Evolutionary conservation across 2,113 vertebrate genomes (phyloP), one percentile per base, ranked within the genome.

Genomic region (Oreocharis arfaki): DNA sequence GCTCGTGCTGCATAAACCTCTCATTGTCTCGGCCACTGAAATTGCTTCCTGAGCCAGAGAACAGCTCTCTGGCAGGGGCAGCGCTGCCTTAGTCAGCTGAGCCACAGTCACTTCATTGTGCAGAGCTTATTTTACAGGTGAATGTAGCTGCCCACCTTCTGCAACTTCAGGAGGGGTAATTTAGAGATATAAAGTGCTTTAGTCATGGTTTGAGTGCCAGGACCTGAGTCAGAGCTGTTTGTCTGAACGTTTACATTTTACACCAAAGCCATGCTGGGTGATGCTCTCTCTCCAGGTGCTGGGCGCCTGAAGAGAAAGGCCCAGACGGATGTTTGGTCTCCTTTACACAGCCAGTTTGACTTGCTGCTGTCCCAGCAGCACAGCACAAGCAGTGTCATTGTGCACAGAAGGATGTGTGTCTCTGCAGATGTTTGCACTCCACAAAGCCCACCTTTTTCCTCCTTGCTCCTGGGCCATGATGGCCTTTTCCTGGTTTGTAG

Each of bases 1-100:
- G 67, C 83, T 86, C 61, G 75, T 84, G 90, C 90, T 90, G 80
- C 83, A 80, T 57, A 93, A 96, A 74, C 75, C 90, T 61, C 59
- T 44, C 30, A 35, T 57, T 75, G 57, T 52, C 73, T 85, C 28
- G 5, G 67, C 67, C 57, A 1, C 3, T 49, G 67, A 86, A 90
- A 77, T 32, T 46, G 46, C 67, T 91, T 84, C 91, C 46, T 49
- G 12, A 60, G 65, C 47, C 18, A 26, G 69, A 61, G n/a, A 10
- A 5, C 49, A 27, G 83, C 46, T 35, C 75, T 11, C 1, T 24
- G 37, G 33, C 0, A 0, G 32, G 41, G 41, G 53, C 35, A 44
- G 32, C 2, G 16, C 93, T 83, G 55, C 3, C 49, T 53, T 60
- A 71, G 61, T 78, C 77, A 39, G 21, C 33, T 1, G 1, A 82